Percentiles rank a stretch among this genome's conserved stretches.
Conservation (phyloP, 2,888 invertebrate genomes). For the Apamea crenata region DNA sequence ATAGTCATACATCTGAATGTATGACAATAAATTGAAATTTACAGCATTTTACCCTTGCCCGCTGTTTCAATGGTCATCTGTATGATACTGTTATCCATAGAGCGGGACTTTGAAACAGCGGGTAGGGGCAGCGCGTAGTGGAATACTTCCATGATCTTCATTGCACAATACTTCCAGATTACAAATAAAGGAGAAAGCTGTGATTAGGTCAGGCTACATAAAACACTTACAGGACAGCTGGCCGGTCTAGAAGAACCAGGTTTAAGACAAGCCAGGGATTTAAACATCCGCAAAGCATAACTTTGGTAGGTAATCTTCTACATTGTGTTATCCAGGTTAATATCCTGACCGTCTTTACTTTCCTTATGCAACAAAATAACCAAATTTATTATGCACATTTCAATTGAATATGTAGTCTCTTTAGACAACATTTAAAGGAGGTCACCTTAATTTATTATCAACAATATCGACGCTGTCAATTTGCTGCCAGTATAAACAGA, state of each 20-base stretch:
- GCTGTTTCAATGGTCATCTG: background rate
- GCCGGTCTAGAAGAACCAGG: background rate
- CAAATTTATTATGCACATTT: constrained; percentile 29
- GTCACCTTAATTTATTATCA: constrained; percentile 64
- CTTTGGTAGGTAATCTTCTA: background rate
- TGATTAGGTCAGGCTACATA: background rate
- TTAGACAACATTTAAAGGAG: constrained; percentile 53
- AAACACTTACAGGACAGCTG: background rate
- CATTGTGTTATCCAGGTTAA: constrained; percentile 29
- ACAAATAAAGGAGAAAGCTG: too few species aligned
- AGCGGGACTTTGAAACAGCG: background rate
- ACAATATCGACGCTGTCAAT: constrained; percentile 55
- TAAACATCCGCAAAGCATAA: background rate
- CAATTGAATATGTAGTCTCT: constrained; percentile 46
- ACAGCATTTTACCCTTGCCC: background rate
- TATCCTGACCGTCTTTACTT: background rate
- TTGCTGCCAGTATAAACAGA: constrained; percentile 48
- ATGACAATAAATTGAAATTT: background rate
- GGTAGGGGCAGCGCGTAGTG: background rate
- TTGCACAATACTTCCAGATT: background rate
- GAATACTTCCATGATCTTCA: background rate
- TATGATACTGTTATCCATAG: background rate
- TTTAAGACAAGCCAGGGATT: background rate
- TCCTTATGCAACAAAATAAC: constrained; percentile 32
- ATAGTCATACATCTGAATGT: background rate